These are phyloP conservation scores for Sapajus apella DNA, from an alignment of 2,113 vertebrate genomes.

Conservation along the genomic window DNA sequence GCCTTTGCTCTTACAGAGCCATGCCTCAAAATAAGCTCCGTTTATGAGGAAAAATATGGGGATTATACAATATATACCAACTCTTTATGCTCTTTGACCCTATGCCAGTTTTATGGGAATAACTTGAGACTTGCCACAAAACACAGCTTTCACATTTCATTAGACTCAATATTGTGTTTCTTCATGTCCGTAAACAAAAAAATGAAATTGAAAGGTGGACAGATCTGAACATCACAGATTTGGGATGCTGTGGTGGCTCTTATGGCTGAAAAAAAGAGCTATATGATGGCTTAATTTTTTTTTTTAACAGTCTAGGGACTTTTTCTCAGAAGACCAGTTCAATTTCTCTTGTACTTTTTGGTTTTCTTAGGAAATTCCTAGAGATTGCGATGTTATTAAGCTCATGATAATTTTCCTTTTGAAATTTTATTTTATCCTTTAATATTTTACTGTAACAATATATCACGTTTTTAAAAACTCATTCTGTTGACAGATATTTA, in stretches of 20 bases:
- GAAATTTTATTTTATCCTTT: not conserved
- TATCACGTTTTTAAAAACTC: not conserved
- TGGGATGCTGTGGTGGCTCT: not conserved
- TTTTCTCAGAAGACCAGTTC: not conserved
- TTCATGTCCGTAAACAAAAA: not conserved
- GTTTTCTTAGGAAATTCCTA: slow-evolving; percentile 21
- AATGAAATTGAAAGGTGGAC: not conserved
- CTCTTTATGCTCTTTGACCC: not conserved
- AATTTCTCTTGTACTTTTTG: not conserved
- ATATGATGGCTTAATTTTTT: not conserved
- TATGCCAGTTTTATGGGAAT: not conserved
- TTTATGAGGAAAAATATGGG: not conserved
- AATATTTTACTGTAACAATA: not conserved
- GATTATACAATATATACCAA: not conserved
- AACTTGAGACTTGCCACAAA: slow-evolving; percentile 12
- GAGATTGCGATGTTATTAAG: not conserved
- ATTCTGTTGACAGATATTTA: not conserved
- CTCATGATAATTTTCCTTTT: not conserved
- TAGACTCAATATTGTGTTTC: not conserved
- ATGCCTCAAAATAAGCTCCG: not conserved
- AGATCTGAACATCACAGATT: not conserved
- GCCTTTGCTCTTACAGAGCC: not conserved
- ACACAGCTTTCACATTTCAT: not conserved
- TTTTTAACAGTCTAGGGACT: not conserved
- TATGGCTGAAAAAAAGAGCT: not conserved